Base-by-base conservation (phyloP, 92 coral and sea anemone genomes). In the Actinostola sp. region DNA sequence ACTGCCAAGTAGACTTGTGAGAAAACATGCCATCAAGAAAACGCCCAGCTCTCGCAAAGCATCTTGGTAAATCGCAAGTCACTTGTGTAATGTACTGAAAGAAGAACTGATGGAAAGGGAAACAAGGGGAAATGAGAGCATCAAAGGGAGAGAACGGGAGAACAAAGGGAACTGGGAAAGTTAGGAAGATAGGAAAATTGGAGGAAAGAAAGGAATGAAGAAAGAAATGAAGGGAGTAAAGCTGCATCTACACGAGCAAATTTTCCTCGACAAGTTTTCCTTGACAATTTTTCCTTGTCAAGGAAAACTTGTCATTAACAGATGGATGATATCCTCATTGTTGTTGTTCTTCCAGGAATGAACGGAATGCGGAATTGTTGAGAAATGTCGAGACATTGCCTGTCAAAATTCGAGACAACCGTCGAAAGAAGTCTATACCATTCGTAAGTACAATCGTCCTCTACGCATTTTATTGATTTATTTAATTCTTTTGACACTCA, bases 21-120 rank as follows among this genome's bases (percentile, higher is more conserved):
- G 81, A 38, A 75, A 75, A 66, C 34, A 43, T 3, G 81, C 81
- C 62, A 75, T 63, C 52, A 75, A 75, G 66, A 75, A 61, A 50
- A 32, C 72, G 5, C 70, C 81, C 12, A 21, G 51, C 16, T 60
- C 24, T 12, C 67, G 72, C 9, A 75, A 75, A 32, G 63, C 30
- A 33, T 39, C 60, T 9, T 75, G 81, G 81, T 75, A 63, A 41
- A 48, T 21, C 38, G 7, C 7, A 16, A 13, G 7, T 13, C 7
- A 46, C 23, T 46, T 46, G 53, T 6, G 15, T 46, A 6, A 46
- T 46, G 53, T 6, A 46, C 8, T 19, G 23, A 19, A 46, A 36
- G 42, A 11, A 36, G 11, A 36, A 4, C 42, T 36, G 42, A 36
- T 4, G 42, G 42, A 36, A 36, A 36, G 11, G 42, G 42, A 36